Evolutionary conservation across 2,113 vertebrate species (phyloP).

Genomic region (Gorsachius goisagi): DNA sequence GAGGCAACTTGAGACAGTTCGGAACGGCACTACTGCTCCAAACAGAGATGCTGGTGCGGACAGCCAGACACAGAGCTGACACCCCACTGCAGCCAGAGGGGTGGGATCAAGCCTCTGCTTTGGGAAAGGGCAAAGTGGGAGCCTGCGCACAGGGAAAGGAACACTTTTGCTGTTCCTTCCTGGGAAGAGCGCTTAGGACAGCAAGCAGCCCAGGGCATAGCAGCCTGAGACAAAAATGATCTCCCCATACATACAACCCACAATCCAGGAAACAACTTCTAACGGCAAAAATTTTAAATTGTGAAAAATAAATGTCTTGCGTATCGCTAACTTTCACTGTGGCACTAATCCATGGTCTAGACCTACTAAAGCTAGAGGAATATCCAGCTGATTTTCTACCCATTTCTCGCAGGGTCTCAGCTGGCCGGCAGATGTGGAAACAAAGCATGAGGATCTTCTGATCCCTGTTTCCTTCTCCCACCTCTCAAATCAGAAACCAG

Average conservation of each 20-base stretch:
- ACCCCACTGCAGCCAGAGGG: background rate
- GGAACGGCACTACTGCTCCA: background rate
- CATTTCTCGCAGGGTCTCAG: background rate
- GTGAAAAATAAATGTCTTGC: background rate
- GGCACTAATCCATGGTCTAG: background rate
- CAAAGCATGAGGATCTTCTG: background rate
- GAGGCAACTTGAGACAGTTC: background rate
- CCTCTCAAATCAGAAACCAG: background rate
- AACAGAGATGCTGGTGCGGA: fast-evolving
- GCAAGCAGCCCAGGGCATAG: background rate
- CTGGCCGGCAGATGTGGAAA: background rate
- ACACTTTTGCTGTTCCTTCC: background rate
- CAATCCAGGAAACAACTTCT: background rate
- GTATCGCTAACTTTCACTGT: background rate
- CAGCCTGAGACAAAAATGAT: background rate
- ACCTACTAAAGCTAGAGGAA: background rate
- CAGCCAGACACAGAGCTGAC: background rate
- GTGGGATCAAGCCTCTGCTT: background rate
- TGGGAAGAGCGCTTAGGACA: background rate
- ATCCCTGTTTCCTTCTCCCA: background rate
- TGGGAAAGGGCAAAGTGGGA: background rate
- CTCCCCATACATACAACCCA: background rate
- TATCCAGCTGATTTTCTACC: background rate
- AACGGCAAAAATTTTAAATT: background rate
- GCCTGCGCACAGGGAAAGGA: background rate